Percentiles rank a stretch among this genome's conserved stretches.
Evolutionary conservation across 1,140 invertebrate genomes (phyloP).

Genomic region (Pseudoatta argentina): DNA sequence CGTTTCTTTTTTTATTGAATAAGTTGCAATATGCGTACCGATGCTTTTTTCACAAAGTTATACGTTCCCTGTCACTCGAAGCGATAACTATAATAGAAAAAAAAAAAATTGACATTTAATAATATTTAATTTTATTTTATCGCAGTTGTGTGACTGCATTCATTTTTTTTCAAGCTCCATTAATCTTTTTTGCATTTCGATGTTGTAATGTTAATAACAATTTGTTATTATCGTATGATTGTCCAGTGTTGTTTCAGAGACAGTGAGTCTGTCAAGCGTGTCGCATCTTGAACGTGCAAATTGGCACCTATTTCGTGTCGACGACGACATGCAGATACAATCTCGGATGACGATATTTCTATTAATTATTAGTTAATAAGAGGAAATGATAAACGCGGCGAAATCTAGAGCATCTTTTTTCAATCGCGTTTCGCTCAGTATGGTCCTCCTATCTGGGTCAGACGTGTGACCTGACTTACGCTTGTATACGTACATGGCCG

Average conservation of each 20-base stretch:
- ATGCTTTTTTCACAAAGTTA: neutral
- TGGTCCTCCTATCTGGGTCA: slow-evolving; percentile 71
- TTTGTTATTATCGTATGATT: neutral
- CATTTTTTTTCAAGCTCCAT: neutral
- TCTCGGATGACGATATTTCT: neutral
- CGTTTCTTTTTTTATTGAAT: slow-evolving; percentile 6
- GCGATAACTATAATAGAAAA: neutral
- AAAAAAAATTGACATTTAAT: slow-evolving; percentile 21
- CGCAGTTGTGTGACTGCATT: neutral
- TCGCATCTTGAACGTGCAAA: slow-evolving; percentile 4
- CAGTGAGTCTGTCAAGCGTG: neutral
- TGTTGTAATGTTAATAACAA: neutral
- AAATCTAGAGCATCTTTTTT: slow-evolving; percentile 62
- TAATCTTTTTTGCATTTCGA: neutral
- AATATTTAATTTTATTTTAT: neutral
- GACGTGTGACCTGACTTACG: slow-evolving; percentile 71
- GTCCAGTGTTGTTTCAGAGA: neutral
- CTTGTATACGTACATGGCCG: slow-evolving; percentile 43
- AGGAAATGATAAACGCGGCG: slow-evolving; percentile 54
- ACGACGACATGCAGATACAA: neutral
- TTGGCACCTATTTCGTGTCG: neutral
- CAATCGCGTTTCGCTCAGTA: slow-evolving; percentile 62
- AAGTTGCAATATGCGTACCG: slow-evolving; percentile 1
- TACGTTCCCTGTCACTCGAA: neutral
- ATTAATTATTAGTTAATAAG: slow-evolving; percentile 2